Base-by-base conservation (phyloP, 53 echinoderm and acorn worm species). In the Apostichopus leukothele region DNA sequence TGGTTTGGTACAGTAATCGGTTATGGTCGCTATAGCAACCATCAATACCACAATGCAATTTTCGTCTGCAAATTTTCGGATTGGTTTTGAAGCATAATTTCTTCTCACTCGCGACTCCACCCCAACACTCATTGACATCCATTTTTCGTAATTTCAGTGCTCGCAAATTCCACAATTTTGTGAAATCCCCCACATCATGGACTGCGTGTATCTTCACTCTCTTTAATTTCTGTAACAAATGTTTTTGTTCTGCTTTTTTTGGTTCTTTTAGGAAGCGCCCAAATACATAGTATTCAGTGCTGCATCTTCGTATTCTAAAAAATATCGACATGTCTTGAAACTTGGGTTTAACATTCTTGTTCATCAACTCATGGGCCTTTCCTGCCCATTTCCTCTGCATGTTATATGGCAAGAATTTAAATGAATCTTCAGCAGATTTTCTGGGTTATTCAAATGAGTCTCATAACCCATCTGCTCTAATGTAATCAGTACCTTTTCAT, bases 321-420 rank as follows among this genome's bases (percentile, higher is more conserved):
- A 27, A 27, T 27, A 1, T 1, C 27, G 27, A 27, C 27, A 27
- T 27, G 27, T 27, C 27, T 27, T 27, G 27, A 27, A 27, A 27
- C 1, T 14, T 55, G 21, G 89, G 89, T 26, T 89, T 79, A 53
- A 7, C 39, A 19, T 79, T 61, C 1, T 5, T 25, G 79, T 78
- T 89, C 61, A 88, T 76, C 22, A 88, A 18, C 4, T 89, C 79
- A 22, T 89, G 79, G 54, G 89, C 78, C 61, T 89, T 89, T n/a
- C 11, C 14, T 10, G 89, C 79, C 89, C 89, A 89, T 14, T 78
- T 89, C 26, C 79, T 76, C 39, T 79, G 89, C 8, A 78, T 22
- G 8, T 78, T 50, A 23, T 78, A 78, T 9, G 89, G 89, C 63
- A 79, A 27, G 4, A 89, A 39, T 4, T 59, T 76, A 57, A 27